These are phyloP conservation scores for Amazonetta brasiliensis DNA, from an alignment of 2,797 vertebrate genomes.

Conservation along the genomic window DNA sequence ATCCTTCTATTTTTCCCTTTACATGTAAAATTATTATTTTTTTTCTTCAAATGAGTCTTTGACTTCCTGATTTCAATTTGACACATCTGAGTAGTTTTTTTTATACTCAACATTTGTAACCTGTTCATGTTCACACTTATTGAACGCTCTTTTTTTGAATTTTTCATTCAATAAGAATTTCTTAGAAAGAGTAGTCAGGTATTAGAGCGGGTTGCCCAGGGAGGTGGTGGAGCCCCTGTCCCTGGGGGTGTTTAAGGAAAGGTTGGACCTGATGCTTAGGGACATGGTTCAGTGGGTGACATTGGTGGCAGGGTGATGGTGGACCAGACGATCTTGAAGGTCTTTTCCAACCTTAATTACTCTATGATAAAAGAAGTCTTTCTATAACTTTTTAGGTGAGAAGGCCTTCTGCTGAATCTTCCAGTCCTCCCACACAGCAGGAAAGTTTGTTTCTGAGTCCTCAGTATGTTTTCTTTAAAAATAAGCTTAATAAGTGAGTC, in stretches of 20 bases:
- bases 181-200: no score
- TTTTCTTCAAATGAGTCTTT: background rate
- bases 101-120: background rate
- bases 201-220: no score
- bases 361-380: no score
- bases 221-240: no score
- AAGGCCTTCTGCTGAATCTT: background rate
- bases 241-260: no score
- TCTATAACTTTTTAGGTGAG: background rate
- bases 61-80: background rate
- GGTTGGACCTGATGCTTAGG: no score
- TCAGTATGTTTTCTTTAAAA: background rate
- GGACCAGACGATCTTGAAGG: no score
- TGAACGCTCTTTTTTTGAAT: background rate
- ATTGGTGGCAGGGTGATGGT: no score
- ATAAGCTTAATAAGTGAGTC: background rate
- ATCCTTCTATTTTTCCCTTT: background rate
- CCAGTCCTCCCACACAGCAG: background rate
- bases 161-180: background rate
- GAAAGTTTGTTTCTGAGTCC: background rate
- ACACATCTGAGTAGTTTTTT: background rate
- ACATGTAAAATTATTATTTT: background rate
- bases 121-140: background rate
- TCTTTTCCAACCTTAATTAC: no score
- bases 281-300: no score